Conservation (phyloP, 1,140 invertebrate species). For the Drosophila neocordata region DNA sequence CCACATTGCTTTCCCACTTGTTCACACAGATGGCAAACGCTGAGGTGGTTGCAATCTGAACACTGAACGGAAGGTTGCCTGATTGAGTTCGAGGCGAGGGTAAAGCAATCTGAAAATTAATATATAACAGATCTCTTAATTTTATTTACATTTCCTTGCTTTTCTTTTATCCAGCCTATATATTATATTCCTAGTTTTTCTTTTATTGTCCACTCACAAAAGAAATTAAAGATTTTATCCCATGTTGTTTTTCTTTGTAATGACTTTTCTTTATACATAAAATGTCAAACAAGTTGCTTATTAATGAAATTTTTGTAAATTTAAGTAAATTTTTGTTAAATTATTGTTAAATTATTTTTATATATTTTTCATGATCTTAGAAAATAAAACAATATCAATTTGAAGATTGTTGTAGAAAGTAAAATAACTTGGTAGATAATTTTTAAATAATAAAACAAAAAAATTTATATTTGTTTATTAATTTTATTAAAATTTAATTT, state of each 20-base stretch:
- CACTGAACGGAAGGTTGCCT: conserved; percentile 3
- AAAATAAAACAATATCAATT: no score
- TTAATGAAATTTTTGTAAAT: no score
- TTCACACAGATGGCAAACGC: not conserved
- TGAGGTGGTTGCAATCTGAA: not conserved
- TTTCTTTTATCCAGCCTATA: not conserved
- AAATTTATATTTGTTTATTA: no score
- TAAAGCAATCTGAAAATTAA: conserved; percentile 7
- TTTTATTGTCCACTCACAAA: not conserved
- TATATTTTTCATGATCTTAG: no score
- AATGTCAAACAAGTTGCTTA: no score
- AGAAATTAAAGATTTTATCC: not conserved
- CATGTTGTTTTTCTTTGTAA: conserved; percentile 18
- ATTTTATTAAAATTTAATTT: no score
- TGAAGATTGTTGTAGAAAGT: no score
- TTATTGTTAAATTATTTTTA: no score
- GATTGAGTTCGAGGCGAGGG: conserved; percentile 14
- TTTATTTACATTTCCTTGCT: not conserved
- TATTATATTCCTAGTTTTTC: not conserved
- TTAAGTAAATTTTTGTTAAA: no score
- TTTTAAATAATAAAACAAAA: no score
- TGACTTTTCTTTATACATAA: no score
- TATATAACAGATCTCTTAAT: not conserved
- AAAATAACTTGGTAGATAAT: no score
- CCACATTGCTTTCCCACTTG: not conserved